Evolutionary conservation across 1,140 invertebrate genomes (phyloP), one percentile per base, ranked within the genome.

Genomic region (Apis mellifera): DNA sequence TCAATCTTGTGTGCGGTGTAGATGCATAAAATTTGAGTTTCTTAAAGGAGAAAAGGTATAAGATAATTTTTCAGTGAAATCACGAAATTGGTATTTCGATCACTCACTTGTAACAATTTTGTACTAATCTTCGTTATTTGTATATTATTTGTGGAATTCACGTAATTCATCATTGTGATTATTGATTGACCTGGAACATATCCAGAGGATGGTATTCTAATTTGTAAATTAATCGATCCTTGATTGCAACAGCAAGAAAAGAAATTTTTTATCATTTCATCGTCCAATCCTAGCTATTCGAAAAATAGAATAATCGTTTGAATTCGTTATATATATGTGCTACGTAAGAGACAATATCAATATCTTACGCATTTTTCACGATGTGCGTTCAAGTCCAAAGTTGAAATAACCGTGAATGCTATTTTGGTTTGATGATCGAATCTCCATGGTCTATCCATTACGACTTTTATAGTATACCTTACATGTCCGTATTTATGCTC

Each of bases 141-240:
- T 17, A 92, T 57, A 95, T 94, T 50, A 90, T 95, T 95, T 23
- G 96, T 96, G n/a, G 94, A 94, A 79, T 96, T 96, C 70, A 96
- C 94, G 48, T 96, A 94, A 84, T 96, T 94, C 26, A 96, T 90
- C 55, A 91, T 93, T 11, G 96, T 91, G 4, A 95, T 95, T 88
- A 96, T 95, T 48, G 92, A 91, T 93, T 96, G 96, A 0, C 96
- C 96, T 17, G 96, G 95, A 71, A 96, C 96, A 88, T 95, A 96
- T 0, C 96, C 96, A 0, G 94, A 68, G 48, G 95, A 92, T 1
- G 96, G 96, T 15, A 96, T 89, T 80, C 88, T 90, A 0, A 96
- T 92, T 26, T 95, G 94, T 8, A 95, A 92, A 0, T 94, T 93
- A 13, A 96, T 74, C 1, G 95, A 95, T 0, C 95, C 95, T 11